A percentile compares a stretch with the other conserved stretches of the same genome.
Evolutionary conservation across 2,797 vertebrate genomes (phyloP).

Genomic region (Hemitrygon akajei): DNA sequence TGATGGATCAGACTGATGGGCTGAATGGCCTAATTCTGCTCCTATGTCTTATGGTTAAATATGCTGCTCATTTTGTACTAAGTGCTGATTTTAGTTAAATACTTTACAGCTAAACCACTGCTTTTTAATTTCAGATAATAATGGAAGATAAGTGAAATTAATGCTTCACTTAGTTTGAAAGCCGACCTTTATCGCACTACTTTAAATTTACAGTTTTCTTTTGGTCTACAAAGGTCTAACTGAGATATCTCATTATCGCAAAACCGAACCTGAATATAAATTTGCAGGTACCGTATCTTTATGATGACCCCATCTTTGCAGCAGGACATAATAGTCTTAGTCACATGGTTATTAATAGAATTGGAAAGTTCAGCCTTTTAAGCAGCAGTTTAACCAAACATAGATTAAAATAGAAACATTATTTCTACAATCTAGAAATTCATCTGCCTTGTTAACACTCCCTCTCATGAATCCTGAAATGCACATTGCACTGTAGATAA

Average conservation of each 20-base stretch:
- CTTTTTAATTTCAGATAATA: not conserved
- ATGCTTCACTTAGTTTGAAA: not conserved
- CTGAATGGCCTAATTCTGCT: too few species aligned
- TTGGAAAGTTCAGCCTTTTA: not conserved
- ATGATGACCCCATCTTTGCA: not conserved
- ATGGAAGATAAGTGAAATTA: not conserved
- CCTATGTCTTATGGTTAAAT: not conserved
- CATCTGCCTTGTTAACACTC: not conserved
- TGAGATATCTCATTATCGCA: not conserved
- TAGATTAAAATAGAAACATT: not conserved
- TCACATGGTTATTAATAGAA: not conserved
- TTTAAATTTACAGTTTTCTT: not conserved
- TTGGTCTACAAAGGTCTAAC: not conserved
- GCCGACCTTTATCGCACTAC: not conserved
- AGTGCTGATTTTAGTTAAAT: not conserved
- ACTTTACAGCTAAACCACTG: not conserved
- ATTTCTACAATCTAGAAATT: constrained; percentile 1
- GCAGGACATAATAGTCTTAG: constrained; percentile 6
- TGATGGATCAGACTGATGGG: too few species aligned
- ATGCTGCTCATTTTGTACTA: not conserved
- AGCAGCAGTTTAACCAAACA: not conserved
- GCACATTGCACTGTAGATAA: not conserved
- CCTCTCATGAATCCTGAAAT: not conserved
- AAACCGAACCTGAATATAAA: not conserved
- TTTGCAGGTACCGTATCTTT: not conserved